Evolutionary conservation across 2,797 vertebrate genomes (phyloP).

Genomic region (Buphagus erythrorhynchus): DNA sequence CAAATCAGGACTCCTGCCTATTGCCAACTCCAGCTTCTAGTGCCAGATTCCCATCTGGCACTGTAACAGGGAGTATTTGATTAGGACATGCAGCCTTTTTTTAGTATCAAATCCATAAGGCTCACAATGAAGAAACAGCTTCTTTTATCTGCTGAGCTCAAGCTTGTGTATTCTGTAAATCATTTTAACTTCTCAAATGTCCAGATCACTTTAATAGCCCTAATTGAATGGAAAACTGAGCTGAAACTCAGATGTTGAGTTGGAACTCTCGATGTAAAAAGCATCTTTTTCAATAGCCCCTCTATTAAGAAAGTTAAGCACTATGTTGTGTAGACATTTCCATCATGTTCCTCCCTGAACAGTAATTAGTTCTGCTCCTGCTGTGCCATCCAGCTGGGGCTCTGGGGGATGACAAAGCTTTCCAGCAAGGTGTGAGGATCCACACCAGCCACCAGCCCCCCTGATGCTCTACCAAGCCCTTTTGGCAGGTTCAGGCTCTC

Average conservation of each 20-base stretch:
- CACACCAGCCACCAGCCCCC: not conserved
- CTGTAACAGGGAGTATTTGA: constrained; percentile 9
- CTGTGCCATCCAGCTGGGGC: not conserved
- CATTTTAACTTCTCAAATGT: constrained; percentile 40
- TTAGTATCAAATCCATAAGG: constrained; percentile 41
- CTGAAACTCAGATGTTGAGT: constrained; percentile 1
- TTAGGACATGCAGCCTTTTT: constrained; percentile 26
- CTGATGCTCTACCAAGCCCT: fast-evolving
- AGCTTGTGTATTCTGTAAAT: constrained; percentile 28
- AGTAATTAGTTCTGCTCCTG: not conserved
- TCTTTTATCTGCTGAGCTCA: constrained; percentile 51
- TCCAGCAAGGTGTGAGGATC: not conserved
- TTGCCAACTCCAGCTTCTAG: constrained; percentile 15
- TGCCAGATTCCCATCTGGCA: constrained; percentile 48
- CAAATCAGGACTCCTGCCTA: constrained; percentile 16
- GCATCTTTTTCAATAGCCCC: not conserved
- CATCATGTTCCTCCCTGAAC: not conserved
- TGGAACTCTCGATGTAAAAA: not conserved
- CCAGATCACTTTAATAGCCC: constrained; percentile 35
- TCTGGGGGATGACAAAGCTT: not conserved
- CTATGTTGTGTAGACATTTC: not conserved
- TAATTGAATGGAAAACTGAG: constrained; percentile 3
- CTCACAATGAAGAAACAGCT: constrained; percentile 25
- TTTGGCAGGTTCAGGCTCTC: not conserved
- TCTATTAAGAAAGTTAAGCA: not conserved